Evolutionary conservation across 2,113 vertebrate genomes (phyloP).

Genomic region (Sylvicapra grimmia): DNA sequence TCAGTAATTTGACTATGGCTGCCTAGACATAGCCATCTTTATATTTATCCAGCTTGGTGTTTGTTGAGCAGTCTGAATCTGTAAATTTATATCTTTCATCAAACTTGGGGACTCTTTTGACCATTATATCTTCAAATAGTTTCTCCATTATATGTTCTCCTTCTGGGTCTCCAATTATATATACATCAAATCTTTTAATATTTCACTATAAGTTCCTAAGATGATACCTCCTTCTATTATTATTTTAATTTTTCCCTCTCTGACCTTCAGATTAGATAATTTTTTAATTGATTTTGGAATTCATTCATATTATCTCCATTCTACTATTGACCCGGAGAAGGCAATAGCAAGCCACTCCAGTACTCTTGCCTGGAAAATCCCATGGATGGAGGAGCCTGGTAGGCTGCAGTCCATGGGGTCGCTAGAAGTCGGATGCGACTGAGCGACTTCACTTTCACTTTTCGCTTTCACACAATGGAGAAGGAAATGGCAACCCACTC

Average conservation of each 20-base stretch:
- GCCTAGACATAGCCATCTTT: neutral
- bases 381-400: no score
- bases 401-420: no score
- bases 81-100: neutral
- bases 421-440: no score
- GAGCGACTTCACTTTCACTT: no score
- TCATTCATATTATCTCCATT: neutral
- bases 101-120: neutral
- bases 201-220: neutral
- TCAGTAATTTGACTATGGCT: neutral
- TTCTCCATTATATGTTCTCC: neutral
- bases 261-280: neutral
- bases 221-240: neutral
- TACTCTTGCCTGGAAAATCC: no score
- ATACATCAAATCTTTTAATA: neutral
- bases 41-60: neutral
- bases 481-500: no score
- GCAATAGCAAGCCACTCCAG: no score
- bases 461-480: no score
- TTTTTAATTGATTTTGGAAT: neutral
- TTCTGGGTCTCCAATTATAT: neutral
- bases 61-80: neutral
- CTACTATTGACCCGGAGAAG: no score
- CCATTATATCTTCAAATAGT: neutral
- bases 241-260: neutral